Percentiles rank a stretch among this genome's conserved stretches.
phyloP scores from a whole-genome alignment of 2,113 vertebrate species.

The Malurus elegans region DNA sequence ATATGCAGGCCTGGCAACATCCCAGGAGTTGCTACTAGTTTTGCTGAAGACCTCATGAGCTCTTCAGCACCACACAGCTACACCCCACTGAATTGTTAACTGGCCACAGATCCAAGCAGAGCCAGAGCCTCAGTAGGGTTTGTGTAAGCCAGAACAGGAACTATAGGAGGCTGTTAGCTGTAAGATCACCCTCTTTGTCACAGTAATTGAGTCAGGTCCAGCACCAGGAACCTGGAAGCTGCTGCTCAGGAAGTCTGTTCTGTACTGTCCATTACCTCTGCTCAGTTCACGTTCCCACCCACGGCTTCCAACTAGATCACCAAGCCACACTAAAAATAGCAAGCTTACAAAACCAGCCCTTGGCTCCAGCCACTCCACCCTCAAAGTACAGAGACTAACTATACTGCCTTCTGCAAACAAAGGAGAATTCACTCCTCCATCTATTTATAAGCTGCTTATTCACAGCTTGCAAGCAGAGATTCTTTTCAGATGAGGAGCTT shows the following conservation, averaged over 20 bases:
- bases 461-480: constrained; percentile 42
- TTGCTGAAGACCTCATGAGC: background rate
- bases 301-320: constrained; percentile 23
- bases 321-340: constrained; percentile 46
- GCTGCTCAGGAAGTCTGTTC: background rate
- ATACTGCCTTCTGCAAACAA: constrained; percentile 32
- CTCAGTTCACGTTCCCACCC: background rate
- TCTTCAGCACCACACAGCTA: background rate
- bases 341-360: constrained; percentile 42
- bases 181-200: background rate
- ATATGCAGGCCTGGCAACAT: background rate
- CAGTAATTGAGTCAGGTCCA: background rate
- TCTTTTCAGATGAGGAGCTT: constrained; percentile 16
- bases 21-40: background rate
- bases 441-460: constrained; percentile 61
- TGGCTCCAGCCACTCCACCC: constrained; percentile 15
- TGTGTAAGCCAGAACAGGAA: background rate
- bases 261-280: constrained; percentile 3
- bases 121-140: fast-evolving
- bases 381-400: constrained; percentile 17
- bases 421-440: constrained; percentile 45
- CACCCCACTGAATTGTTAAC: background rate
- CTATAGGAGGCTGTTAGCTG: background rate
- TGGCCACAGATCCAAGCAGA: background rate
- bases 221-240: background rate